Evolutionary conservation across 2,797 vertebrate genomes (phyloP), one percentile per base, ranked within the genome.

Genomic region (Sebastes taczanowskii): DNA sequence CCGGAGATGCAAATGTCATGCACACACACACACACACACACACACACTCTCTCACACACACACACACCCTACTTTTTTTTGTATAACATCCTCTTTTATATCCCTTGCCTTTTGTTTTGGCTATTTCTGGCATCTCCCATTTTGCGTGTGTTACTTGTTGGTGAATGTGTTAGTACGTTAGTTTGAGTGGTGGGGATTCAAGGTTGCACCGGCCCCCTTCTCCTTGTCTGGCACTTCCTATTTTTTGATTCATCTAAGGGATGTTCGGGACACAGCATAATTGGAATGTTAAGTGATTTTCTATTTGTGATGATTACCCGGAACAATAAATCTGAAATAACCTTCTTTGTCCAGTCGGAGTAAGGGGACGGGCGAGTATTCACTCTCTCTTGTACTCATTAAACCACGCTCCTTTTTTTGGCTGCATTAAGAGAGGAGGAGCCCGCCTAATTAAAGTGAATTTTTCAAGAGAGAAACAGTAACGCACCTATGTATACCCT

Each of bases 1-100:
- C 92, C 88, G 89, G 86, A 86, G 93, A 95, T 95, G 94, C 94
- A 95, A 95, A 95, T 94, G 91, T 93, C 93, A 95, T 67, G 32
- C 72, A 52, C 85, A 81, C 79, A 73, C 86, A 81, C 79, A 63
- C 77, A 11, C 49, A 27, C 42, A 69, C 74, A 27, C 34, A 46
- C 77, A 62, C 71, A 80, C 65, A 27, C 64, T n/a, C 58, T 69
- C 78, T 23, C 34, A 23, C 77, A 62, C 71, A 80, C 71, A 80
- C 83, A 78, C 68, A 64, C 65, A 42, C 75, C 70, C 63, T 69
- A 74, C 84, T 80, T 89, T 81, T 87, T 88, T 92, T 91, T 90
- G 88, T 90, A 87, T 86, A 80, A 86, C 86, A 88, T 89, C 71
- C 80, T 89, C 88, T 90, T 93, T 92, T 83, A 85, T 91, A 89